Evolutionary conservation across 2,113 vertebrate species (phyloP), one percentile per base, ranked within the genome.

Genomic region (Embiotoca jacksoni): DNA sequence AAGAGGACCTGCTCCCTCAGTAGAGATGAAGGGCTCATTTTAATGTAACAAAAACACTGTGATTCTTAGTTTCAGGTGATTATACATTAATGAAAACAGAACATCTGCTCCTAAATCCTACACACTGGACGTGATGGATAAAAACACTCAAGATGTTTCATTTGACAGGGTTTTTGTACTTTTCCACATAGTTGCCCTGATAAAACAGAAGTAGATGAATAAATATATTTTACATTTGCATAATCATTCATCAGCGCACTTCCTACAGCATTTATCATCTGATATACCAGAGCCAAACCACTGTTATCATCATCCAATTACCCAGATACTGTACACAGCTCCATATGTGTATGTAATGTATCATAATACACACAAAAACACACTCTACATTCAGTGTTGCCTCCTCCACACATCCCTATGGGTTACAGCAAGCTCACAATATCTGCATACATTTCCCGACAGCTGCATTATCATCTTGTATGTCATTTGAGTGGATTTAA

Each of bases 371-470:
- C 23, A 56, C 55, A 82, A 23, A 75, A 53, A 74, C 71, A 64
- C 47, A 32, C 49, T 65, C 54, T 6, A 15, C 49, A 62, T 32
- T 37, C 35, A 30, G n/a, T n/a, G 9, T 49, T 36, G 57, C 14
- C 44, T 30, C 50, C 15, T 63, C 46, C 16, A 56, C 55, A 65
- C 31, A 14, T 23, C 67, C n/a, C 69, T 37, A 5, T 3, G 55
- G 11, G 32, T 71, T 23, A 31, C 32, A 72, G 32, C 5, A 72
- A 71, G 65, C 68, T 33, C 39, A 50, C 52, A 61, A n/a, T 69
- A 75, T 82, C 71, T 82, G 69, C 72, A 79, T 86, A 10, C 47
- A n/a, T 71, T 76, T 64, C 47, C 56, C 73, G 57, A 58, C 72
- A 75, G 65, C 57, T 61, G 49, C 46, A 72, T 78, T 36, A 62